A percentile compares a stretch with the other conserved stretches of the same genome.
Evolutionary conservation across 2,113 vertebrate species (phyloP).

Genomic region (Melanostigma gelatinosum): DNA sequence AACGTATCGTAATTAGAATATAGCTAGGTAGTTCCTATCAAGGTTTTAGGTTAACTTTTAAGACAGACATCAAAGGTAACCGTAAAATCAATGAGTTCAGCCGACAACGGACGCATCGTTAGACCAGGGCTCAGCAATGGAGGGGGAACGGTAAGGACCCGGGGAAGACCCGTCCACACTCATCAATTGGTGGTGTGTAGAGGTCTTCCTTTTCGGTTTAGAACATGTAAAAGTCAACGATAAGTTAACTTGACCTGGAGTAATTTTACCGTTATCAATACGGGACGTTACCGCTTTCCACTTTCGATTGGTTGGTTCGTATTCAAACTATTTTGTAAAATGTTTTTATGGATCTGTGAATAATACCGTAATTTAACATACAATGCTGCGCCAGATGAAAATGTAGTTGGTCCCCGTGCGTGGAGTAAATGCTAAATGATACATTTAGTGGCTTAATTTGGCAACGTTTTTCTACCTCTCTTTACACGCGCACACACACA

Average conservation of each 20-base stretch:
- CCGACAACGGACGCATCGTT: conserved; percentile 31
- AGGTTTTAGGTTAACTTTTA: background rate
- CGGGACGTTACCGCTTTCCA: background rate
- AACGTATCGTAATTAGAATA: background rate
- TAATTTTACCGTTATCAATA: background rate
- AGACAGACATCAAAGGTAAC: background rate
- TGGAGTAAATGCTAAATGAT: background rate
- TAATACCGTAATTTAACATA: background rate
- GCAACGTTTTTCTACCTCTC: background rate
- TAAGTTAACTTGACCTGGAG: background rate
- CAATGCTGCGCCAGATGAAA: conserved; percentile 9
- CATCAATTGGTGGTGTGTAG: background rate
- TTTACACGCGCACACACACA: background rate
- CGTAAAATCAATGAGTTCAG: conserved; percentile 66
- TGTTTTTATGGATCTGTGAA: background rate
- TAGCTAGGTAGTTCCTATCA: rapidly evolving
- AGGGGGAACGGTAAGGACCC: conserved; percentile 51
- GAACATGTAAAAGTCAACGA: background rate
- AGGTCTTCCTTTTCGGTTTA: background rate
- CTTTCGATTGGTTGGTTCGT: conserved; percentile 9
- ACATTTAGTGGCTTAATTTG: background rate
- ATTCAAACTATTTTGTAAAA: background rate
- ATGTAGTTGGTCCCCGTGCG: background rate
- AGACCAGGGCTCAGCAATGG: conserved; percentile 42
- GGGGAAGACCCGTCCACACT: background rate